Percentiles rank a stretch among this genome's conserved stretches.
These are phyloP conservation scores for Haliclona indistincta DNA, from an alignment of 37 sponge, comb jelly and placozoan genomes.

Conservation along the genomic window DNA sequence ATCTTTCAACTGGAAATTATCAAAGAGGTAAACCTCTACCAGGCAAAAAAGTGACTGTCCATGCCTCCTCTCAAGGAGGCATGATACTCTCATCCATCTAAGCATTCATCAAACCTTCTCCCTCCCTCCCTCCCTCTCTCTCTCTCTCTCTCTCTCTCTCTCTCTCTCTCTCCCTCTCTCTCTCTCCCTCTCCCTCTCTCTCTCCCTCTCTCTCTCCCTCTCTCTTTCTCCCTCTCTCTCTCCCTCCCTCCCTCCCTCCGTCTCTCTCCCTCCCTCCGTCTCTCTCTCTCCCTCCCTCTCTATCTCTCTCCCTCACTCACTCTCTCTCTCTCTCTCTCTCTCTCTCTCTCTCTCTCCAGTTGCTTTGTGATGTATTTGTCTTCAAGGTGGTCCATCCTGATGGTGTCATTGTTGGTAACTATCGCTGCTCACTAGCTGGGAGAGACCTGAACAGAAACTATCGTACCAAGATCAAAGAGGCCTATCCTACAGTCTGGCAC, in stretches of 20 bases:
- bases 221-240: conserved; percentile 7
- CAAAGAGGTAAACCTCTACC: no score
- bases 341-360: conserved; percentile 43
- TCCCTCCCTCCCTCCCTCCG: conserved; percentile 45
- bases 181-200: conserved; percentile 2
- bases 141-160: conserved; percentile 6
- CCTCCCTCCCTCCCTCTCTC: not conserved
- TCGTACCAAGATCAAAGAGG: conserved; percentile 78
- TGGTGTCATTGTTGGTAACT: conserved; percentile 98
- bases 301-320: no score
- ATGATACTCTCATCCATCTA: no score
- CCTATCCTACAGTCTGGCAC: conserved; percentile 94
- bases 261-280: not conserved
- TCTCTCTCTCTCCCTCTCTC: conserved; percentile 30
- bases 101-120: conserved; percentile 46
- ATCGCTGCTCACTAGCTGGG: conserved; percentile 94
- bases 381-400: conserved; percentile 99
- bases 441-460: conserved; percentile 97
- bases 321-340: no score
- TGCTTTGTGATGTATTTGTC: conserved; percentile 91
- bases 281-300: no score
- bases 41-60: no score
- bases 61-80: no score
- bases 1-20: no score
- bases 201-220: conserved; percentile 11